phyloP scores from a whole-genome alignment of 1,140 invertebrate genomes.

The Cepaea nemoralis region DNA sequence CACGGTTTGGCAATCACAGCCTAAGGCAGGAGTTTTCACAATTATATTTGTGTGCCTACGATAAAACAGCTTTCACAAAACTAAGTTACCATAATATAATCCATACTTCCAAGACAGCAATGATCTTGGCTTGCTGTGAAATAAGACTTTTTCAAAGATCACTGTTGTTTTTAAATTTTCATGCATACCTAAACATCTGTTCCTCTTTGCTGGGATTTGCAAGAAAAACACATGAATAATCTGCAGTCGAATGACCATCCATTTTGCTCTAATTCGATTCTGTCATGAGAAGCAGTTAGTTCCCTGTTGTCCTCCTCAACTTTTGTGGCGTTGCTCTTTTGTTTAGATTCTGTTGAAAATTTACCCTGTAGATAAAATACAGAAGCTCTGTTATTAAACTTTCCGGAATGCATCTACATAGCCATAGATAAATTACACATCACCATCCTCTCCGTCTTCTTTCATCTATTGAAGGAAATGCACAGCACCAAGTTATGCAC shows the following conservation, averaged over 20 bases:
- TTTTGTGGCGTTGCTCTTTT: neutral
- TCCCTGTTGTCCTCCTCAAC: neutral
- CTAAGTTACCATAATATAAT: neutral
- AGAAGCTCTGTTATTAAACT: neutral
- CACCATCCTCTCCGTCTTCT: too few species aligned
- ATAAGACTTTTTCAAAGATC: too few species aligned
- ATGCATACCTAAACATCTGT: constrained; percentile 53
- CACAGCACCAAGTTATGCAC: too few species aligned
- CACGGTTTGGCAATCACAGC: neutral
- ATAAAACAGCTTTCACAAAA: neutral
- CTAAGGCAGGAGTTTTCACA: constrained; percentile 4
- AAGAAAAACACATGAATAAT: constrained; percentile 68
- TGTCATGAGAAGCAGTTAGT: constrained; percentile 71
- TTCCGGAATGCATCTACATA: too few species aligned
- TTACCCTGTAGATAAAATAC: neutral
- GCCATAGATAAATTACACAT: too few species aligned
- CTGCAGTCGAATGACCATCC: constrained; percentile 78
- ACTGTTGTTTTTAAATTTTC: neutral
- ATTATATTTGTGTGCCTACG: neutral
- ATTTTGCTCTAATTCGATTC: constrained; percentile 74
- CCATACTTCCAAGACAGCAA: neutral
- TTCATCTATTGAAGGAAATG: too few species aligned
- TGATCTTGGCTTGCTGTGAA: too few species aligned
- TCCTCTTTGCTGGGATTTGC: constrained; percentile 53
- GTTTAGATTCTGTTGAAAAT: neutral